Base-by-base conservation (phyloP, 2,797 vertebrate genomes). In the Enteromius thamalakanensis region DNA sequence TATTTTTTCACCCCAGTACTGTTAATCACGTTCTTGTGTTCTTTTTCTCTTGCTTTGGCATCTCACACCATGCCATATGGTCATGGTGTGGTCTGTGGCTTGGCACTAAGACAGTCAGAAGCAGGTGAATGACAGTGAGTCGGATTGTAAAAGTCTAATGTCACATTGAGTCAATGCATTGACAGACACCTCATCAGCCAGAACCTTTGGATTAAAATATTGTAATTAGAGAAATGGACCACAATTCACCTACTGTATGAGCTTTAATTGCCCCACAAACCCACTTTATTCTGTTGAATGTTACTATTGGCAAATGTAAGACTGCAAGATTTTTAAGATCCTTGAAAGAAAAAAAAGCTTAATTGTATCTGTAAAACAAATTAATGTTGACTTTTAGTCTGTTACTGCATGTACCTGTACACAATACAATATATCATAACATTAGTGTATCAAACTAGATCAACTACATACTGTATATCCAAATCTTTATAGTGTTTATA, bases 21-120 rank as follows among this genome's bases (percentile, higher is more conserved):
- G 2, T 77, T 32, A 49, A 0, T 40, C 14, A 69, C 6, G 26
- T 34, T 75, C 8, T 74, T 10, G 34, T 4, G n/a, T 75, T 67
- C 32, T 21, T 45, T 67, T 37, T 75, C 45, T 51, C 3, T 32
- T 75, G 58, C 14, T 64, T 65, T 82, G 80, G 80, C 80, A 75
- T 65, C 60, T 34, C 42, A 64, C 53, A 29, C 6, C 19, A 40
- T 17, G 45, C 42, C 80, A 82, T 75, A 75, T 82, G 80, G 71
- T 67, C 62, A 1, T 67, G 32, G 12, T 65, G 62, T 74, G 58
- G 42, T 64, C 26, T 64, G 58, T 49, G 42, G 45, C n/a, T 82
- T 82, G 80, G 80, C 80, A 75, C n/a, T 17, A 64, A 75, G 9
- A 23, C 40, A 37, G 55, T 74, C 32, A 47, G 19, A 32, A 62